Evolutionary conservation across 2,113 vertebrate genomes (phyloP).

Genomic region (Lophochroa leadbeateri): DNA sequence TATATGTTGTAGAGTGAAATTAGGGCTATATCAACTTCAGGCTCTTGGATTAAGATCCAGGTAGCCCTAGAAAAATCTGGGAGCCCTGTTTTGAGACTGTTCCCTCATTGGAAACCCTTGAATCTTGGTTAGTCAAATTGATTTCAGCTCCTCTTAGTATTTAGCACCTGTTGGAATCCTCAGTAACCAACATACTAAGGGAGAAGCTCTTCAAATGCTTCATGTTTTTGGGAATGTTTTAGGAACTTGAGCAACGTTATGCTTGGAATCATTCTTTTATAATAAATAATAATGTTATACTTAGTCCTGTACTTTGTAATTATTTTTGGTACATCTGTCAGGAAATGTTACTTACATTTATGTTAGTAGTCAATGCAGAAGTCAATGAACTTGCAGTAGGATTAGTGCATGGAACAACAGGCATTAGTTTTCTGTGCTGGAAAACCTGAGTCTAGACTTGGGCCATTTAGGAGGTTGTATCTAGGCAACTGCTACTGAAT

Average conservation of each 20-base stretch:
- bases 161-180: not conserved
- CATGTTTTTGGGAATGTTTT: not conserved
- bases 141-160: not conserved
- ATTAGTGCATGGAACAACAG: not conserved
- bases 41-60: not conserved
- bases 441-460: not conserved
- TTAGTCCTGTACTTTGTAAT: not conserved
- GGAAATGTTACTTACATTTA: not conserved
- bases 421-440: not conserved
- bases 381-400: not conserved
- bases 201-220: not conserved
- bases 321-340: not conserved
- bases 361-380: not conserved
- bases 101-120: not conserved
- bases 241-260: not conserved
- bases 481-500: slow-evolving; percentile 10
- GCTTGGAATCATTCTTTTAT: not conserved
- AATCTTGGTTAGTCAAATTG: not conserved
- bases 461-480: not conserved
- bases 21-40: not conserved
- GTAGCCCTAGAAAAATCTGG: not conserved
- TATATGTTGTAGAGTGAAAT: not conserved
- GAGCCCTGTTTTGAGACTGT: not conserved
- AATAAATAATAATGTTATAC: not conserved
- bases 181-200: not conserved